These are phyloP conservation scores for Melanotaenia parkinsoni DNA, from an alignment of 2,797 vertebrate genomes.

Conservation along the genomic window DNA sequence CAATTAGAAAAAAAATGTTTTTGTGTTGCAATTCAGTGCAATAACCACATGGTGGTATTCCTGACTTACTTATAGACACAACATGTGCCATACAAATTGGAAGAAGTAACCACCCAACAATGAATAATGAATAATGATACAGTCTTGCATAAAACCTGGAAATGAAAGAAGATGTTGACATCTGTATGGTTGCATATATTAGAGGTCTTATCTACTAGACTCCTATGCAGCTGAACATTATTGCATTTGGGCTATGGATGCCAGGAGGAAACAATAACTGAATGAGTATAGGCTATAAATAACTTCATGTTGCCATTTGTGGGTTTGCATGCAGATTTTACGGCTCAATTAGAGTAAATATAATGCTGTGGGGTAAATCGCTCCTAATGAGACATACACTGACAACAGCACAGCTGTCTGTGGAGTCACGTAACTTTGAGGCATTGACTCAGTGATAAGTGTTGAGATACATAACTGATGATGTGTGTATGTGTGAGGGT, in stretches of 20 bases:
- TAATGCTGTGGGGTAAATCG: not conserved
- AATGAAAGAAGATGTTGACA: constrained; percentile 1
- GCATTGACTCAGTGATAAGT: constrained; percentile 37
- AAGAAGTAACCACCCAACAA: not conserved
- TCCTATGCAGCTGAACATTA: constrained; percentile 15
- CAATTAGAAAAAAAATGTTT: not conserved
- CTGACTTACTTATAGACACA: not conserved
- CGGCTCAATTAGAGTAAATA: not conserved
- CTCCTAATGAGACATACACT: constrained; percentile 10
- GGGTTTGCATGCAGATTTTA: not conserved
- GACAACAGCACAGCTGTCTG: constrained; percentile 28
- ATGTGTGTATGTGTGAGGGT: constrained; percentile 16
- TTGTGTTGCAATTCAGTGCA: constrained; percentile 30
- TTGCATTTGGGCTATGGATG: not conserved
- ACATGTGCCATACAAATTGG: not conserved
- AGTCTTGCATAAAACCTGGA: constrained; percentile 3
- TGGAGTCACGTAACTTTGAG: constrained; percentile 19
- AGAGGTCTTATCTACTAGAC: not conserved
- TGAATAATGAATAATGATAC: not conserved
- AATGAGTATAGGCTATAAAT: not conserved
- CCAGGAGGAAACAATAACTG: not conserved
- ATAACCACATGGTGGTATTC: constrained; percentile 58
- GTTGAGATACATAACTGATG: constrained; percentile 27
- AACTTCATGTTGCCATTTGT: constrained; percentile 10
- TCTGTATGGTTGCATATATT: not conserved